These are phyloP conservation scores for Trachelipus rathkii DNA, from an alignment of 1,140 invertebrate genomes.

Conservation along the genomic window DNA sequence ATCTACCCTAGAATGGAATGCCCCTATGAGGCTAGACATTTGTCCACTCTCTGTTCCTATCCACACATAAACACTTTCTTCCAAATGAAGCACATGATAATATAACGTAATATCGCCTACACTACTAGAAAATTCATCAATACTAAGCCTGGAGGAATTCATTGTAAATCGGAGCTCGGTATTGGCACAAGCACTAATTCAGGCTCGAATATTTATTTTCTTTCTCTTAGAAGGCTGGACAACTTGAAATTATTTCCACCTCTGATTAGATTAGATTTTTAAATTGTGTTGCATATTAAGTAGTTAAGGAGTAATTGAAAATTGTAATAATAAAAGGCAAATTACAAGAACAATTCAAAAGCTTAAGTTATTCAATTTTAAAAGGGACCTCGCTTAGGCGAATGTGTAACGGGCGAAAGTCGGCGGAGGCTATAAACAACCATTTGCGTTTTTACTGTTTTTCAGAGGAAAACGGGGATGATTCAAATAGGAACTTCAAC, in stretches of 20 bases:
- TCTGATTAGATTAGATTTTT: too few species aligned
- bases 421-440: not conserved
- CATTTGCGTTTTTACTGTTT: not conserved
- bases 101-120: conserved; percentile 31
- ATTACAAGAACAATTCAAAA: too few species aligned
- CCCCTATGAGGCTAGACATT: conserved; percentile 32
- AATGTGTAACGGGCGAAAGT: not conserved
- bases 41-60: conserved; percentile 40
- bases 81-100: conserved; percentile 39
- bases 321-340: too few species aligned
- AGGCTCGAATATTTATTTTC: not conserved
- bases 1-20: conserved; percentile 31
- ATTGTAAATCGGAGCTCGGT: conserved; percentile 14
- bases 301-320: not conserved
- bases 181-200: not conserved
- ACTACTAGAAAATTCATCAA: conserved; percentile 35
- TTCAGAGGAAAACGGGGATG: conserved; percentile 37
- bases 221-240: too few species aligned
- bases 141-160: conserved; percentile 26
- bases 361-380: not conserved
- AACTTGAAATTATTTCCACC: too few species aligned
- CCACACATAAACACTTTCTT: conserved; percentile 42
- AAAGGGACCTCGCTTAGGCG: not conserved
- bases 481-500: conserved; percentile 20
- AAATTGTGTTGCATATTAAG: not conserved